Evolutionary conservation across 2,888 invertebrate genomes (phyloP), one percentile per base, ranked within the genome.

Genomic region (Drosophila incognita): DNA sequence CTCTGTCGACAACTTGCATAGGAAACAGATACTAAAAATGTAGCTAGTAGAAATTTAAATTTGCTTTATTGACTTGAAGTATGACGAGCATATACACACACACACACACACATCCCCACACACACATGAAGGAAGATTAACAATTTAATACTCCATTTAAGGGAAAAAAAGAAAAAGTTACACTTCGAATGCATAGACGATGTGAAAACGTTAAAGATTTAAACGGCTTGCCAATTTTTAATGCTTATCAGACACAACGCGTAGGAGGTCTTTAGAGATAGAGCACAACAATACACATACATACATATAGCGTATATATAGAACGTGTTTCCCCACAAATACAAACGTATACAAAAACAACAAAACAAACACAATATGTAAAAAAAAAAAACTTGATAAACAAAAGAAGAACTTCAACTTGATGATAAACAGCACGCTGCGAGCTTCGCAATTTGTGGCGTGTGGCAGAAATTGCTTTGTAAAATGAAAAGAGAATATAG

Each of bases 41-140:
- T 87, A 87, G 87, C 73, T 87, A 87, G 87, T 87, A 87, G 90
- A 87, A 87, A 82, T 90, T 86, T 63, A 52, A 87, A 82, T 80
- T 86, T 87, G 85, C 88, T 86, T 86, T 78, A 77, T 73, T 61
- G 73, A 81, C 65, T 57, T 67, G 76, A 75, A 58, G 58, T 66
- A 72, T 74, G 67, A 63, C 31, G 40, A 60, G 29, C 49, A 70
- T n/a, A 40, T 0, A 54, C 54, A 36, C 54, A n/a, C 54, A 63
- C 42, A 46, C 40, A 74, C 52, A 62, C 59, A 24, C 24, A 78
- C 66, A 65, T 46, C 56, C 46, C 71, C 49, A 64, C 57, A 80
- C 66, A 72, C 49, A 72, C 42, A 69, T 62, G 72, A 70, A 72
- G 59, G 53, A 72, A 79, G 76, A 78, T 61, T 61, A 67, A 83